Evolutionary conservation across 2,113 vertebrate genomes (phyloP), one percentile per base, ranked within the genome.

Genomic region (Tamias sibiricus): DNA sequence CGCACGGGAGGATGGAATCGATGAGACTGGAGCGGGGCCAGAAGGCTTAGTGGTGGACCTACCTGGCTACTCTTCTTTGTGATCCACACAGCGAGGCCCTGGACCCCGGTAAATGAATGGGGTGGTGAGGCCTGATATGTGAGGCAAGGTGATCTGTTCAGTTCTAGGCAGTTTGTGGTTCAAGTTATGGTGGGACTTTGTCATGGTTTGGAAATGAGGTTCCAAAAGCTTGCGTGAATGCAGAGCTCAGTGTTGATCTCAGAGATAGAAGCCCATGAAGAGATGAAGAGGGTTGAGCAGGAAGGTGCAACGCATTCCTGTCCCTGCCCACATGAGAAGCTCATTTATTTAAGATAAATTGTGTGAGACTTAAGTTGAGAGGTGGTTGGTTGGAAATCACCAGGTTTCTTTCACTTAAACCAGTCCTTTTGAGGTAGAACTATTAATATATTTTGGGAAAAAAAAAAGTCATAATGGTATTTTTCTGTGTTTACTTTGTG

Each of bases 1-100:
- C 17, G 0, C 0, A 7, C 12, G 35, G 20, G 28, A 62, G 26
- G 42, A 2, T 24, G n/a, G 8, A 26, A 28, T n/a, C 30, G 64
- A 32, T 32, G 52, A n/a, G 69, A n/a, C 24, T 59, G 40, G 12
- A 35, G 4, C 32, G n/a, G 7, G 49, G 24, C 12, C 6, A 12
- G 59, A 76, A 44, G 37, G 32, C 16, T 72, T 32, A 4, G 9
- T 8, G 20, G 6, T 64, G 42, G 71, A 40, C 62, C 14, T 85
- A 40, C 62, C 14, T 85, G 82, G 35, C 26, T 10, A 24, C 19
- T 79, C 28, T 77, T 69, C 49, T 35, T 59, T 40, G 26, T 12
- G 14, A 44, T 35, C n/a, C 47, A 11, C 9, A 69, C 32, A n/a
- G 35, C n/a, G n/a, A 82, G 24, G 24, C 35, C 62, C 17, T 76